phyloP scores from a whole-genome alignment of 1,140 invertebrate genomes.

The Rhizoglyphus robini region DNA sequence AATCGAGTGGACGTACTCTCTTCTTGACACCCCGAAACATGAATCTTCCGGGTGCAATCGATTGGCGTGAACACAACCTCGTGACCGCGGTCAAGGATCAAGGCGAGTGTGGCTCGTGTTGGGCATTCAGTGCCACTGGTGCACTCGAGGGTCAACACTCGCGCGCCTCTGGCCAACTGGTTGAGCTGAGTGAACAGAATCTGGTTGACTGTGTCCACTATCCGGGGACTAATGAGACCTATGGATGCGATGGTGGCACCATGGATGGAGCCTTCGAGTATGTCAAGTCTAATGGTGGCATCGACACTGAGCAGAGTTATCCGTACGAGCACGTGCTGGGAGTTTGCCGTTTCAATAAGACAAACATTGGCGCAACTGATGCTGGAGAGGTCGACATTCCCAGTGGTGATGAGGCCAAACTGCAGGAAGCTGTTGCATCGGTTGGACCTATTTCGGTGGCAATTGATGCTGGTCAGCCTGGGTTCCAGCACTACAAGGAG shows the following conservation, averaged over 20 bases:
- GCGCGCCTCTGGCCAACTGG: slow-evolving; percentile 28
- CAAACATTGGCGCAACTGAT: slow-evolving; percentile 39
- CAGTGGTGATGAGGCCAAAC: slow-evolving; percentile 32
- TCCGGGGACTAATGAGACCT: slow-evolving; percentile 45
- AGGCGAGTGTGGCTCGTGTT: slow-evolving; percentile 69
- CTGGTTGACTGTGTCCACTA: slow-evolving; percentile 30
- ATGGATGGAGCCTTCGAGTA: slow-evolving; percentile 37
- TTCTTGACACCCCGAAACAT: slow-evolving; percentile 61
- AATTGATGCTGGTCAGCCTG: slow-evolving; percentile 36
- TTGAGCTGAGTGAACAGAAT: slow-evolving; percentile 30
- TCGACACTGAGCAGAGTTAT: slow-evolving; percentile 36
- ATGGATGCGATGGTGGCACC: slow-evolving; percentile 82
- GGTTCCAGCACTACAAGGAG: slow-evolving; percentile 32
- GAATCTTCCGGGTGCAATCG: slow-evolving; percentile 52
- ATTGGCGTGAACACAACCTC: slow-evolving; percentile 74
- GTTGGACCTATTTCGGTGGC: slow-evolving; percentile 37
- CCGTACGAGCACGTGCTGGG: slow-evolving; percentile 31
- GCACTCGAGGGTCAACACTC: slow-evolving; percentile 29
- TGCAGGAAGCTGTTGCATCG: slow-evolving; percentile 33
- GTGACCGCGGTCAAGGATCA: slow-evolving; percentile 89
- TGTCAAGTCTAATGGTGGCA: slow-evolving; percentile 33
- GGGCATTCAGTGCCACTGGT: slow-evolving; percentile 63
- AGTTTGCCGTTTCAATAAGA: slow-evolving; percentile 34
- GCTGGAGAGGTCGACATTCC: slow-evolving; percentile 39
- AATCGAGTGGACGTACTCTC: slow-evolving; percentile 37